These are phyloP conservation scores for Poecile atricapillus DNA, from an alignment of 2,113 vertebrate species.

Conservation along the genomic window DNA sequence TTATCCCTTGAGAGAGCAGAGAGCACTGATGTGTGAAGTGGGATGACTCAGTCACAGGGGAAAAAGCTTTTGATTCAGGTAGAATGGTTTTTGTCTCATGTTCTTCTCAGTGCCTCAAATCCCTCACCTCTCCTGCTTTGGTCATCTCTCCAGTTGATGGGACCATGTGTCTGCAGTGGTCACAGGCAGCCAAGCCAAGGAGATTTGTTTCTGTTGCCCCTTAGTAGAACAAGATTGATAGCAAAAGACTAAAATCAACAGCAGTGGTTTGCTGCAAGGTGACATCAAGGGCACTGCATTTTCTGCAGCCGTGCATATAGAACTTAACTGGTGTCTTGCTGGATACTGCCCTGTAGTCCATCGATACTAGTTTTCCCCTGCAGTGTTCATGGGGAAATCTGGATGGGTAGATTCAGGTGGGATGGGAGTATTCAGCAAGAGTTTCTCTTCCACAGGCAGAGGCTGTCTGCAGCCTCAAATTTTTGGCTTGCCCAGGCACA, in stretches of 20 bases:
- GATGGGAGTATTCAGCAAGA: background rate
- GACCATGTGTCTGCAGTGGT: background rate
- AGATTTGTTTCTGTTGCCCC: background rate
- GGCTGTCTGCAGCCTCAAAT: background rate
- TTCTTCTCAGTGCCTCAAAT: background rate
- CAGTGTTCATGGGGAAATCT: background rate
- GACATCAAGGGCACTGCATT: background rate
- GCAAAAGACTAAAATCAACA: background rate
- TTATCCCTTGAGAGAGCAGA: background rate
- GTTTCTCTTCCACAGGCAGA: background rate
- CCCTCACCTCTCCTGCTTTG: background rate
- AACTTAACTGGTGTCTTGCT: fast-evolving
- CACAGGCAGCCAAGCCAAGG: background rate
- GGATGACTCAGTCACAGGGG: background rate
- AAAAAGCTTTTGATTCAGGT: background rate
- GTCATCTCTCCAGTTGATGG: background rate
- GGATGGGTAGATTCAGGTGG: background rate
- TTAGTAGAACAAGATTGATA: background rate
- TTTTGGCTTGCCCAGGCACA: background rate
- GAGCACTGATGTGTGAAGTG: background rate
- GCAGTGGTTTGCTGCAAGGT: background rate
- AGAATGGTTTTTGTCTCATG: background rate
- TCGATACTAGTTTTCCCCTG: background rate
- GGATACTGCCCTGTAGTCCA: fast-evolving
- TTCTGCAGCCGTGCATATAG: background rate